Evolutionary conservation across 2,888 invertebrate genomes (phyloP), one percentile per base, ranked within the genome.

Genomic region (Crepidodera aurea): DNA sequence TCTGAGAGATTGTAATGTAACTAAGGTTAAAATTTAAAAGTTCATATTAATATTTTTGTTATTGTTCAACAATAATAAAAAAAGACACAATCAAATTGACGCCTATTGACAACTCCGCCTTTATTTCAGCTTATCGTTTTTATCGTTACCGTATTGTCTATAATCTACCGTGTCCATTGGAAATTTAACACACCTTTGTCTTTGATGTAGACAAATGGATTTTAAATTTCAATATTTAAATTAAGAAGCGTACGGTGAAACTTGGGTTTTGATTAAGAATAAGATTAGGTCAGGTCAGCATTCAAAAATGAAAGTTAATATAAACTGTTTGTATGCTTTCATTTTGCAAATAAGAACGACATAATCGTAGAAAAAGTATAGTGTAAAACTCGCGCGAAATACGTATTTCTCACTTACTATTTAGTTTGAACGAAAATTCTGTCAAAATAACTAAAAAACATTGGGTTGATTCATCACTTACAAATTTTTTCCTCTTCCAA

Each of bases 51-150:
- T 22, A 22, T 22, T 22, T 22, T 22, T 51, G 16, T 10, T 51
- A 42, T 37, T 51, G n/a, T 34, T 19, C 5, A 51, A 29, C 54
- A 54, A 42, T 42, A 54, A 8, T 19, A 44, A 44, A 7, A 19
- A 44, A 46, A 46, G 46, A 55, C 29, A 55, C 22, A 16, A 55
- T 55, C 54, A 44, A 16, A 37, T 32, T 39, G 15, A 32, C 51
- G 51, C 51, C 54, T 46, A 55, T 55, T 55, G 55, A 44, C 55
- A 55, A 55, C 55, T 46, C 29, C 34, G 19, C 44, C 44, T 55
- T 55, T 29, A 29, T 55, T 6, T 19, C 44, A 53, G 32, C n/a
- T 55, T 55, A 55, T 46, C 46, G 46, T 46, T 55, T 29, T 55
- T 46, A 44, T 32, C 18, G 44, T 27, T 7, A 48, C 6, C 8